Conservation (phyloP, 2,888 invertebrate species). For the Drosophila picticornis region DNA sequence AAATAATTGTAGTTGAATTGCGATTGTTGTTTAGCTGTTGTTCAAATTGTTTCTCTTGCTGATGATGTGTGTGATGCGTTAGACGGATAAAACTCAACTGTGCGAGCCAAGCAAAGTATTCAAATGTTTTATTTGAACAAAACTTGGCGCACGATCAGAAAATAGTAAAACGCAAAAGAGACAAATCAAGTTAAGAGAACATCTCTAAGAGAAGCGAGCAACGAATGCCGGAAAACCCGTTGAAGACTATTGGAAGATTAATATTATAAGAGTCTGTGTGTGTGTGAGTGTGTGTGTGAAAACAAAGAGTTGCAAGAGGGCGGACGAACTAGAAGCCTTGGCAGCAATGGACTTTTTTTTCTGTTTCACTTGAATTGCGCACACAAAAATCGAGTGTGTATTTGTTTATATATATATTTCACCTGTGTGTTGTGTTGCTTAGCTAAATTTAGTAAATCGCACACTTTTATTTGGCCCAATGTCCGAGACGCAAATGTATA, state of each 20-base stretch:
- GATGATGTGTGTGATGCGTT: constrained; percentile 72
- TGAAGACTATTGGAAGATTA: constrained; percentile 27
- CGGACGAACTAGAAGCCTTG: constrained; percentile 49
- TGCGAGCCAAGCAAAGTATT: constrained; percentile 64
- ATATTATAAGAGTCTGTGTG: constrained; percentile 22
- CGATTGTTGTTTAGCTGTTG: constrained; percentile 9
- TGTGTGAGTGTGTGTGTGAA: constrained; percentile 15
- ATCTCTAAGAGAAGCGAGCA: constrained; percentile 19
- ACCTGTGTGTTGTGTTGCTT: constrained; percentile 61
- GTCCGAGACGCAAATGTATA: constrained; percentile 69
- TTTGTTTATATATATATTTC: constrained; percentile 52
- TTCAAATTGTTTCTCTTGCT: constrained; percentile 6
- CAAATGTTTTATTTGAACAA: constrained; percentile 78
- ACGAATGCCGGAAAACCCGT: constrained; percentile 64
- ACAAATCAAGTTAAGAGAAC: constrained; percentile 33
- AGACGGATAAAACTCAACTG: constrained; percentile 75
- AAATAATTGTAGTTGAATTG: constrained; percentile 29
- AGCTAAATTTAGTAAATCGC: constrained; percentile 77
- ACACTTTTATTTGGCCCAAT: constrained; percentile 81
- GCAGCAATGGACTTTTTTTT: constrained; percentile 61
- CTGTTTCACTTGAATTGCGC: constrained; percentile 62
- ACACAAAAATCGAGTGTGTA: constrained; percentile 33
- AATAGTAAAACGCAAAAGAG: constrained; percentile 65
- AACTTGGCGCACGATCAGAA: constrained; percentile 71
- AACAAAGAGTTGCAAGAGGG: constrained; percentile 39